Base-by-base conservation (phyloP, 2,888 invertebrate species). In the Amphiduros pacificus region DNA sequence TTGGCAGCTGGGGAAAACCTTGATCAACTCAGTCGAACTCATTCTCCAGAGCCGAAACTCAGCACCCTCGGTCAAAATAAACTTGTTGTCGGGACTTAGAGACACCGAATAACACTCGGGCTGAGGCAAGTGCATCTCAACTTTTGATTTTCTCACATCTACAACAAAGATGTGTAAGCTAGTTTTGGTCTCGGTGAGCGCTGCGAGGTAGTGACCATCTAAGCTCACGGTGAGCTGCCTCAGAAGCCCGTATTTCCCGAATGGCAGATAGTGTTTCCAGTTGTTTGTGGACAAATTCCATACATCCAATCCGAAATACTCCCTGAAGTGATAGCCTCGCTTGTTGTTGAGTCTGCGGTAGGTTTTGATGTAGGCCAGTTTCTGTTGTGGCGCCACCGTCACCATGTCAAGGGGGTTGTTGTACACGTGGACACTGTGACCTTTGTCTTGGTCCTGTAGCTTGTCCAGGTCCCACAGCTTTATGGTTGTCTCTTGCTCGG, bases 301-400 rank as follows among this genome's bases (percentile, higher is more conserved):
- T 40, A 71, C 62, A 52, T 75, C 74, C 5, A 76, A 61, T 4
- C 74, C 73, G 60, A 72, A 76, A 56, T 66, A 71, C 61, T 74
- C 73, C 22, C 71, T 67, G 61, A 62, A 73, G 48, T 74, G 72
- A 60, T 73, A 73, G 11, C 70, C 71, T 40, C 64, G 67, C 24
- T 61, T 65, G 52, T 64, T 69, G 55, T 68, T 68, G 11, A 55
- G 62, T 56, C 56, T 60, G 59, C 62, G 65, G 61, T 61, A 60
- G 27, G 41, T 51, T 61, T 70, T 71, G 50, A 71, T 59, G 44
- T 62, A 68, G 57, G 64, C 59, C 14, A 64, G 59, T 20, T 68
- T 55, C 24, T 57, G 31, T 2, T 32, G 24, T n/a, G 63, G 61
- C 11, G 56, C 60, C 29, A 62, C 59, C 0, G 61, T 53, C 20